Evolutionary conservation across 2,888 invertebrate species (phyloP).

Genomic region (Hanleya hanleyi): DNA sequence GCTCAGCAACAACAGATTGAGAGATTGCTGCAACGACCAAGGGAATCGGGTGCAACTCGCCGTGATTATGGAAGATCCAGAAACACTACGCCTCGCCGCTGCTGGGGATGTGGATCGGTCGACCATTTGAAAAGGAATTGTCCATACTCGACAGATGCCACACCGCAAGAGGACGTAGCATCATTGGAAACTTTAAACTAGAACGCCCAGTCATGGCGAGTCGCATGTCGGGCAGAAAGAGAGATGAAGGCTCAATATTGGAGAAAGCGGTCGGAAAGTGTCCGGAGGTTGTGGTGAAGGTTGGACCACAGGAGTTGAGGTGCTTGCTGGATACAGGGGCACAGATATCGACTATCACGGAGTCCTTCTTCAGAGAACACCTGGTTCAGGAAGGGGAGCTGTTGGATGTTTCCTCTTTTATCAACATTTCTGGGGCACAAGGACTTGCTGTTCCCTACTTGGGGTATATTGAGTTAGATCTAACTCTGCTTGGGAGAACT

Average conservation of each 20-base stretch:
- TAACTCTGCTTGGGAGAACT: background rate
- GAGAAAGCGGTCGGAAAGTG: no score
- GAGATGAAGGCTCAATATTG: no score
- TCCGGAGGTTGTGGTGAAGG: no score
- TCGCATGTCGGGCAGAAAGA: no score
- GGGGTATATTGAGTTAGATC: constrained; percentile 23
- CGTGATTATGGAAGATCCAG: background rate
- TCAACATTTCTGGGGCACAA: constrained; percentile 5
- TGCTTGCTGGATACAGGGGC: background rate
- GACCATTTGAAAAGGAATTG: background rate
- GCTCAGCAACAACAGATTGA: background rate
- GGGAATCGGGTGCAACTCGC: background rate
- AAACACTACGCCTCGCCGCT: background rate
- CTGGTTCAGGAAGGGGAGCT: background rate
- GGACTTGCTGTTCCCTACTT: constrained; percentile 2
- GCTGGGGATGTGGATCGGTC: background rate
- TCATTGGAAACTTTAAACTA: no score
- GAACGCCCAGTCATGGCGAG: no score
- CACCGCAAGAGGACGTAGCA: no score
- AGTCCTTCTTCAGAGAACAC: background rate
- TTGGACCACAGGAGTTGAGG: background rate
- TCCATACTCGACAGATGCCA: no score
- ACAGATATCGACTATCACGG: background rate
- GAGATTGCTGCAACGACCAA: background rate
- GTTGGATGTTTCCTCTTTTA: background rate